Percentiles rank a stretch among this genome's conserved stretches.
Conservation (phyloP, 2,888 invertebrate genomes). For the Calameuta pallipes region DNA sequence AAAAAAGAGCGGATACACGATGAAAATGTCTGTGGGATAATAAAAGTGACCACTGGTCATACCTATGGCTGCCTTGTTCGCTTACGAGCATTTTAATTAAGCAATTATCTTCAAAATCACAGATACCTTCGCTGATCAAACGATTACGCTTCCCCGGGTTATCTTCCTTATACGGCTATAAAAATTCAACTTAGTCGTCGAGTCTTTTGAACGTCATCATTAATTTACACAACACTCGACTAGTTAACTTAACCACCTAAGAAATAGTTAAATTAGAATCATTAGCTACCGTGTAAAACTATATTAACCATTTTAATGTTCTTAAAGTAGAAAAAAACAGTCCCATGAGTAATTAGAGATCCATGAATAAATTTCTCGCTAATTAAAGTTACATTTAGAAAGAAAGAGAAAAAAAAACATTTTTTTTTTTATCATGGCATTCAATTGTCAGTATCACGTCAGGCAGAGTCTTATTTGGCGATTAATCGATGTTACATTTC, state of each 20-base stretch:
- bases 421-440: background rate
- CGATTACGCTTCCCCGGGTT: slow-evolving; percentile 4
- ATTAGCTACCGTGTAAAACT: background rate
- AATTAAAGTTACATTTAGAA: background rate
- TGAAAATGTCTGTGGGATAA: background rate
- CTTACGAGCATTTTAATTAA: slow-evolving; percentile 20
- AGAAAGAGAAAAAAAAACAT: background rate
- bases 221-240: slow-evolving; percentile 17
- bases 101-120: slow-evolving; percentile 20
- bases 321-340: background rate
- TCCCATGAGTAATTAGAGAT: background rate
- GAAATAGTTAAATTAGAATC: background rate
- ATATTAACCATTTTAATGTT: background rate
- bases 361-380: background rate
- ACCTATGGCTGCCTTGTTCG: background rate
- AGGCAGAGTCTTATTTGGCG: background rate
- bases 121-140: slow-evolving; percentile 17
- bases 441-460: background rate
- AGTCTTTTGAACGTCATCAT: slow-evolving; percentile 14
- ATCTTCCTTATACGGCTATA: slow-evolving; percentile 16
- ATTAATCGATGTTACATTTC: background rate
- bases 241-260: background rate
- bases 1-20: background rate
- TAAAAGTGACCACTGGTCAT: background rate
- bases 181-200: slow-evolving; percentile 16